A percentile compares a stretch with the other conserved stretches of the same genome.
phyloP scores from a whole-genome alignment of 2,113 vertebrate species.

The Acinonyx jubatus region DNA sequence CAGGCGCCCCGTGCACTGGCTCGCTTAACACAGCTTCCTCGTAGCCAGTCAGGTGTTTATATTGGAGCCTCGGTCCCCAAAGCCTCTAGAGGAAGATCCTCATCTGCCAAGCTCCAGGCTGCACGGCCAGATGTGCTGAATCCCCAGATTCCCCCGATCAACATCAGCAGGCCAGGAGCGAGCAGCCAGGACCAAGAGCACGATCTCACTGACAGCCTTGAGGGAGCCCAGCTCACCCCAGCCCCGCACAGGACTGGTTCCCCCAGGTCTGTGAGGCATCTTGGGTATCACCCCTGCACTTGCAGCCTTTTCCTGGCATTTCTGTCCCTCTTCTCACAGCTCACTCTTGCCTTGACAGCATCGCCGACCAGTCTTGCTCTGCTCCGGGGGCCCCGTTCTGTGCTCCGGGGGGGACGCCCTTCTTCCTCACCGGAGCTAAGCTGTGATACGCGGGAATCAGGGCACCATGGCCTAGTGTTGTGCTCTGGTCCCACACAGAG shows the following conservation, averaged over 20 bases:
- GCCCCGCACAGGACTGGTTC: background rate
- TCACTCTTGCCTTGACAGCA: background rate
- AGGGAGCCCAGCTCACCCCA: background rate
- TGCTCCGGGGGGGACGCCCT: background rate
- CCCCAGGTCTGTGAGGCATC: too few relatives aligned
- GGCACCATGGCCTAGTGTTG: too few relatives aligned
- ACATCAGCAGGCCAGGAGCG: background rate
- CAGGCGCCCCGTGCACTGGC: too few relatives aligned
- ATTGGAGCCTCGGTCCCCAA: background rate
- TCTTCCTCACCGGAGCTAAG: background rate
- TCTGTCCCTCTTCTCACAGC: background rate
- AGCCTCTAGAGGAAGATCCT: background rate
- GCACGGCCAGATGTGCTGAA: background rate
- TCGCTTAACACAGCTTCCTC: background rate
- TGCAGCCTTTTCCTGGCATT: background rate
- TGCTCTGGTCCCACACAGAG: background rate
- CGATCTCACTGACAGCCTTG: too few relatives aligned
- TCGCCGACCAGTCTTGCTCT: background rate
- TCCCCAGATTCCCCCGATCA: fast-evolving
- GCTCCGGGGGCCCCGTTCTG: too few relatives aligned
- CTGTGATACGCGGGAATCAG: background rate
- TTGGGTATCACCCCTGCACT: background rate
- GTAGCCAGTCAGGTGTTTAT: background rate
- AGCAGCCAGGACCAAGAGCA: background rate
- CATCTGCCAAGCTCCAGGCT: too few relatives aligned